Evolutionary conservation across 2,888 invertebrate genomes (phyloP).

Genomic region (Cynaeus angustus): DNA sequence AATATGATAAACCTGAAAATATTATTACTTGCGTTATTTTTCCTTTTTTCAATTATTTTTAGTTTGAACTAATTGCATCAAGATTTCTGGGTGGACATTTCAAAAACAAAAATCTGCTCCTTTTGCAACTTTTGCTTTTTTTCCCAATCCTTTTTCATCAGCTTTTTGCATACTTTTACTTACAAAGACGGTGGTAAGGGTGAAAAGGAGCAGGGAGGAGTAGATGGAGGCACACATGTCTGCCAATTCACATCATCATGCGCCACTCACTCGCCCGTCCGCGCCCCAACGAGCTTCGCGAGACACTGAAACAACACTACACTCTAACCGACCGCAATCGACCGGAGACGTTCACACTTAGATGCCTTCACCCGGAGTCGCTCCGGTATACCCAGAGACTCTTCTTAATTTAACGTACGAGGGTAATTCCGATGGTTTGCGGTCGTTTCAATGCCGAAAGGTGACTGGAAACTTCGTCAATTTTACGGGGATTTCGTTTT

Average conservation of each 20-base stretch:
- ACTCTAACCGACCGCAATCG: conserved; percentile 29
- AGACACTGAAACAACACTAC: conserved; percentile 60
- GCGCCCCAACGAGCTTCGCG: conserved; percentile 65
- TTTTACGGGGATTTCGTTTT: neutral
- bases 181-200: conserved; percentile 60
- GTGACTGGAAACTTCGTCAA: neutral
- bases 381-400: conserved; percentile 39
- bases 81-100: too few relatives aligned
- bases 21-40: too few relatives aligned
- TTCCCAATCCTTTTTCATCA: neutral
- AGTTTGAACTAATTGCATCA: too few relatives aligned
- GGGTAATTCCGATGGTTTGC: conserved; percentile 25
- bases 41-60: too few relatives aligned
- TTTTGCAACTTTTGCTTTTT: neutral
- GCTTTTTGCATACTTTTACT: conserved; percentile 51
- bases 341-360: conserved; percentile 48
- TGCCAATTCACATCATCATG: conserved; percentile 65
- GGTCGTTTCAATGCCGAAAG: conserved; percentile 27
- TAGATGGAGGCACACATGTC: conserved; percentile 66
- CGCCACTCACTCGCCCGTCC: conserved; percentile 65
- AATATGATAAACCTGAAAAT: too few relatives aligned
- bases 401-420: conserved; percentile 14
- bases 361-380: conserved; percentile 48
- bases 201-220: conserved; percentile 63
- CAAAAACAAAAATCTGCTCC: neutral